Evolutionary conservation across 2,888 invertebrate genomes (phyloP), one percentile per base, ranked within the genome.

Genomic region (Drosophila melanosoma): DNA sequence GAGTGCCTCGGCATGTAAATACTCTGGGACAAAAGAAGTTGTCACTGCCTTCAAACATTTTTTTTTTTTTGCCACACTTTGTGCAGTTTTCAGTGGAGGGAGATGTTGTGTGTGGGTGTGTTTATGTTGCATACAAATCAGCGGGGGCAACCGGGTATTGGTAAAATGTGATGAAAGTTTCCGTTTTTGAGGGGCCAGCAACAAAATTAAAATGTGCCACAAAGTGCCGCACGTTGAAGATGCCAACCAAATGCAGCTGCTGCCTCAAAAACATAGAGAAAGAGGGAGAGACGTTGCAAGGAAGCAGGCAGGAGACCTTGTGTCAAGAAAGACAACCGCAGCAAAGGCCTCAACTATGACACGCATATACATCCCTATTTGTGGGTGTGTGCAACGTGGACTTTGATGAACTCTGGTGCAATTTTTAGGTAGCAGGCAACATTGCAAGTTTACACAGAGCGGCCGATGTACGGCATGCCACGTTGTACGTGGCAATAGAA

Each of bases 161-260:
- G 57, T 36, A 29, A 63, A 68, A 68, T 60, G 53, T 61, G 69
- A 70, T 58, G 69, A 69, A 89, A 85, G 70, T 90, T 90, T 81
- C 74, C 78, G 69, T 76, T 78, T 83, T 80, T 72, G 64, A 67
- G 76, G 38, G 15, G n/a, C 74, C 74, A 76, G 85, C 81, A 86
- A 81, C 91, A 76, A 88, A 88, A 90, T 90, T 85, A 85, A 83
- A 87, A 86, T 83, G 80, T 91, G 87, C 91, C 89, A 90, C 86
- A 86, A 90, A 86, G 86, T 72, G 81, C 52, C 68, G 80, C 83
- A 79, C 79, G 82, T 74, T 69, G 85, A 85, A 90, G 81, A 85
- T 80, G 75, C 80, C 73, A 70, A 64, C 61, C 66, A 79, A 82
- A 64, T 58, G 74, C 74, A 72, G 63, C 56, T 45, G 70, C 51